A percentile compares a stretch with the other conserved stretches of the same genome.
Evolutionary conservation across 2,797 vertebrate genomes (phyloP).

Genomic region (Rhynchonycteris naso): DNA sequence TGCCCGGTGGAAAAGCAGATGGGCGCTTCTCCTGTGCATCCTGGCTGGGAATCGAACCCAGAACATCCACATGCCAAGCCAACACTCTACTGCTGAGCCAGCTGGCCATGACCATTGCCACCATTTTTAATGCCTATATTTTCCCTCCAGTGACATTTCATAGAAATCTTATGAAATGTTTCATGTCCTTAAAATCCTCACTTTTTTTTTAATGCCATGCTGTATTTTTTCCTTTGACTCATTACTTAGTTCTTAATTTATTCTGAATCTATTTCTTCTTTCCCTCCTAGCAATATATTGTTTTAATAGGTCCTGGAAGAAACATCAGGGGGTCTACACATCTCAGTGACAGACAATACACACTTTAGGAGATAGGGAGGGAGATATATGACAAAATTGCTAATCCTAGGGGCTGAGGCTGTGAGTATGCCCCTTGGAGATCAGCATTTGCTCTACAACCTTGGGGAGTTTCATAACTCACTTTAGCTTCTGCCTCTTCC

Average conservation of each 20-base stretch:
- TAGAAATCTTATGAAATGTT: constrained; percentile 41
- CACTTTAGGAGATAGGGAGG: not conserved
- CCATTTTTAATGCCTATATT: constrained; percentile 25
- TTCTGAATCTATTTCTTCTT: not conserved
- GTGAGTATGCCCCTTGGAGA: not conserved
- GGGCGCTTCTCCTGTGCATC: no score
- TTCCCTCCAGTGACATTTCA: not conserved
- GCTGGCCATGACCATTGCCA: not conserved
- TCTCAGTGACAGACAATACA: not conserved
- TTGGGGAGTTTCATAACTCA: not conserved
- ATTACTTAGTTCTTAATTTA: constrained; percentile 27
- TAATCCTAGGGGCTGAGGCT: not conserved
- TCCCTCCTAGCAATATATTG: not conserved
- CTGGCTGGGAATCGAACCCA: no score
- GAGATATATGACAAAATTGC: not conserved
- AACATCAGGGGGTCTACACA: not conserved
- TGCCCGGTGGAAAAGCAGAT: no score
- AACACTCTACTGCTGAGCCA: no score
- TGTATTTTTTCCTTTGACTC: not conserved
- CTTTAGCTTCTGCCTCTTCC: not conserved
- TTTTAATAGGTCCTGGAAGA: not conserved
- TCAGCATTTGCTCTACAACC: not conserved
- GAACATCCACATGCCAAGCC: no score
- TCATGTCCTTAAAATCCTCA: not conserved
- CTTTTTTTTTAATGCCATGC: not conserved